Percentiles rank a stretch among this genome's conserved stretches.
These are phyloP conservation scores for Cerastis rubricosa DNA, from an alignment of 2,888 invertebrate species.

Conservation along the genomic window DNA sequence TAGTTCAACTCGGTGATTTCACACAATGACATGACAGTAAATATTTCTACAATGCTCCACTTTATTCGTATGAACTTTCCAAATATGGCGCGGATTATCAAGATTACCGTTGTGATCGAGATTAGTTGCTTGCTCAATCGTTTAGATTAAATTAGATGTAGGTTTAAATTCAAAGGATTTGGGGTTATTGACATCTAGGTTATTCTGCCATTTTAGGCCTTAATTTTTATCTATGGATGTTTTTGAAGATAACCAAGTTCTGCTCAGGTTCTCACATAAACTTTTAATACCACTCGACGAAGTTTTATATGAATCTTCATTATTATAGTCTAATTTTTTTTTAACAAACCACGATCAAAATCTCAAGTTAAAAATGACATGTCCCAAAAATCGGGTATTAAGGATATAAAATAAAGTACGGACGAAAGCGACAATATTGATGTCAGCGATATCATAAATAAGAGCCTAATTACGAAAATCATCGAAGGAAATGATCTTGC, in stretches of 20 bases:
- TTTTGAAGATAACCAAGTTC: too few species aligned
- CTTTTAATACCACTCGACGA: neutral
- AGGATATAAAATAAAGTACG: neutral
- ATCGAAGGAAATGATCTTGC: constrained; percentile 10
- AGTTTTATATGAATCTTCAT: too few species aligned
- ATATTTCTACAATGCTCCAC: constrained; percentile 40
- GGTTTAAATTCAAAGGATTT: constrained; percentile 1
- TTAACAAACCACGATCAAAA: neutral
- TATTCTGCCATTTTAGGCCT: neutral
- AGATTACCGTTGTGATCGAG: constrained; percentile 16
- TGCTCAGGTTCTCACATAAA: neutral
- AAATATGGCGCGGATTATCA: constrained; percentile 50
- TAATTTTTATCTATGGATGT: neutral
- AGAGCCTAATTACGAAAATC: neutral
- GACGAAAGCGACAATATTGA: neutral
- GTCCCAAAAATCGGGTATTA: too few species aligned
- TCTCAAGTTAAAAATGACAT: neutral
- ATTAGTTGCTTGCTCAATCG: constrained; percentile 18
- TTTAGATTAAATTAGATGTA: neutral
- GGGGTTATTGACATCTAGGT: constrained; percentile 1
- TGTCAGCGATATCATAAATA: constrained; percentile 1
- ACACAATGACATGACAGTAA: constrained; percentile 57
- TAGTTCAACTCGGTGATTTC: constrained; percentile 54
- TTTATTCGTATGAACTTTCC: constrained; percentile 45
- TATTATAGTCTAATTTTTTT: neutral